Conservation (phyloP, 2,113 vertebrate genomes). For the Ranitomeya imitator region DNA sequence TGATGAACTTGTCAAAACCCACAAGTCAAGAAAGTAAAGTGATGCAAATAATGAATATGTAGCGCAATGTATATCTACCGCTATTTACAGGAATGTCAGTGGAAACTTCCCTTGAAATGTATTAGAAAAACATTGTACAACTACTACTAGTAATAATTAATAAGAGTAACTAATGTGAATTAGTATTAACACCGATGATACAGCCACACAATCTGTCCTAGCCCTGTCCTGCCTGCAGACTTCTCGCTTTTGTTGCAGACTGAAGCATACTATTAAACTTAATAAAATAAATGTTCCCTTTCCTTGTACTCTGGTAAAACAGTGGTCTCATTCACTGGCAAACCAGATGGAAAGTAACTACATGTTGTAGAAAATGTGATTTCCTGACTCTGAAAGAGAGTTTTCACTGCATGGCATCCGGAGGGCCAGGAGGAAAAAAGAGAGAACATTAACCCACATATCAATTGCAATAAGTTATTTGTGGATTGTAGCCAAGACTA, state of each 20-base stretch:
- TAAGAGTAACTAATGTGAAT: background rate
- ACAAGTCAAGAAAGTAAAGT: too few species aligned
- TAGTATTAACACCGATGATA: background rate
- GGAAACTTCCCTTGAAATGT: too few species aligned
- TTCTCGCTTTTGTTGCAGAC: conserved; percentile 7
- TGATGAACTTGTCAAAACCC: too few species aligned
- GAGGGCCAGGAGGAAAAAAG: conserved; percentile 32
- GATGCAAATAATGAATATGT: too few species aligned
- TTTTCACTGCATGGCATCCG: conserved; percentile 58
- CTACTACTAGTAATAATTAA: too few species aligned
- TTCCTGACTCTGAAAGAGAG: conserved; percentile 63
- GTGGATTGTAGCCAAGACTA: conserved; percentile 8
- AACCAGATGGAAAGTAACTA: conserved; percentile 56
- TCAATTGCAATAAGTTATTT: conserved; percentile 56
- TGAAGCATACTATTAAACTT: background rate
- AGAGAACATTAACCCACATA: conserved; percentile 60
- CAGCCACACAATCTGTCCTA: background rate
- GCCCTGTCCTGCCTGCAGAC: background rate
- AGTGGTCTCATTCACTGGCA: conserved; percentile 62
- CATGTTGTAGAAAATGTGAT: conserved; percentile 60
- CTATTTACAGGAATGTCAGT: too few species aligned
- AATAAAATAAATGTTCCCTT: conserved; percentile 26
- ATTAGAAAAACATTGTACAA: too few species aligned
- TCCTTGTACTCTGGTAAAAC: conserved; percentile 48
- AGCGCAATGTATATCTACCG: too few species aligned